A percentile compares a stretch with the other conserved stretches of the same genome.
Evolutionary conservation across 2,113 vertebrate genomes (phyloP).

Genomic region (Leptobrachium leishanense): DNA sequence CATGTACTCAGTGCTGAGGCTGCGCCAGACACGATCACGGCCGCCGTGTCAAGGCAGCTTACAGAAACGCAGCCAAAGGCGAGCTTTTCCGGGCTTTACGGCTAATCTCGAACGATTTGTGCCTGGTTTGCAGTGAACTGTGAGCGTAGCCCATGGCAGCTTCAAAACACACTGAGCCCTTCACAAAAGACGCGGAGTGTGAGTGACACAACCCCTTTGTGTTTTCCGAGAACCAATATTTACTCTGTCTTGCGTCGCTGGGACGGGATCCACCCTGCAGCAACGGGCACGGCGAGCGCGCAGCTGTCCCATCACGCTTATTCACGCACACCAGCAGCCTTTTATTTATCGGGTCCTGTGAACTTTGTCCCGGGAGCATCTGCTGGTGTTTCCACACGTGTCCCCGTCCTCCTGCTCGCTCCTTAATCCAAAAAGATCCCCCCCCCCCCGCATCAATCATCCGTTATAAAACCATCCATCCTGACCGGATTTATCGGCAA

Average conservation of each 20-base stretch:
- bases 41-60: background rate
- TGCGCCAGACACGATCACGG: background rate
- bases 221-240: conserved; percentile 24
- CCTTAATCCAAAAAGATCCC: background rate
- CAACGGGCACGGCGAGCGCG: background rate
- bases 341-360: background rate
- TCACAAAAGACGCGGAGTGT: conserved; percentile 28
- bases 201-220: background rate
- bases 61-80: background rate
- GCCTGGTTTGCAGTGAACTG: conserved; percentile 25
- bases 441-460: too few species aligned
- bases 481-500: too few species aligned
- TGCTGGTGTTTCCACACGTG: background rate
- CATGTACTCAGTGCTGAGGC: background rate
- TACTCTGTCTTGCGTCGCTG: background rate
- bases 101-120: conserved; percentile 33
- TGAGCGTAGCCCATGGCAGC: conserved; percentile 20
- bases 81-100: conserved; percentile 1
- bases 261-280: background rate
- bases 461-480: too few species aligned
- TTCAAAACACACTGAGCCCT: background rate
- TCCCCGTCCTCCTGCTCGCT: background rate
- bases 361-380: conserved; percentile 1
- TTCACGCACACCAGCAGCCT: background rate
- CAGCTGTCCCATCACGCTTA: background rate